Evolutionary conservation across 2,797 vertebrate species (phyloP).

Genomic region (Melanotaenia nigrans): DNA sequence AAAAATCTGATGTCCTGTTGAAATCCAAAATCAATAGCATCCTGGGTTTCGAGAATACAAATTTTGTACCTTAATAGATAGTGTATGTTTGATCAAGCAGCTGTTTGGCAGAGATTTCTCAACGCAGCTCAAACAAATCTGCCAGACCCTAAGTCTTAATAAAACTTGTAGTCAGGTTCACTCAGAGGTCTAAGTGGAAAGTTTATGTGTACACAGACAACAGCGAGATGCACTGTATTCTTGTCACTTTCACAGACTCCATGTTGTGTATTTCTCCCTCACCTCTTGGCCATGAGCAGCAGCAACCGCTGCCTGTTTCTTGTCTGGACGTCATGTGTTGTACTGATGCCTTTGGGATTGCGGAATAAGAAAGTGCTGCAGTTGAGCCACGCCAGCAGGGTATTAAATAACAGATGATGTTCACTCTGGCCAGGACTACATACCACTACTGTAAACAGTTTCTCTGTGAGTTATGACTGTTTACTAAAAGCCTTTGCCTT

Average conservation of each 20-base stretch:
- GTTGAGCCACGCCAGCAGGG: slow-evolving; percentile 58
- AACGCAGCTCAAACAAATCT: slow-evolving; percentile 48
- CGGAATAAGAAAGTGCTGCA: slow-evolving; percentile 65
- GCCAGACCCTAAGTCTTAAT: slow-evolving; percentile 56
- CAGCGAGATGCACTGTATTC: slow-evolving; percentile 65
- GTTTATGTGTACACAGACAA: slow-evolving; percentile 67
- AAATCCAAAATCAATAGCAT: slow-evolving; percentile 60
- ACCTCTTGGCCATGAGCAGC: slow-evolving; percentile 59
- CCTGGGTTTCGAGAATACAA: slow-evolving; percentile 59
- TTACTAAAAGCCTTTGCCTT: slow-evolving; percentile 80
- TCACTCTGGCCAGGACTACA: slow-evolving; percentile 75
- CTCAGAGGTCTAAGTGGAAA: slow-evolving; percentile 76
- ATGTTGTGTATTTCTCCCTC: slow-evolving; percentile 56
- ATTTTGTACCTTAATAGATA: slow-evolving; percentile 54
- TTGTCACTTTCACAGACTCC: slow-evolving; percentile 67
- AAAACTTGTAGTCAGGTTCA: slow-evolving; percentile 71
- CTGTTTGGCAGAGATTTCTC: slow-evolving; percentile 58
- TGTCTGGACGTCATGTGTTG: slow-evolving; percentile 63
- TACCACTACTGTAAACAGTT: slow-evolving; percentile 79
- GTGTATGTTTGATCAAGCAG: slow-evolving; percentile 54
- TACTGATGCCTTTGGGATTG: slow-evolving; percentile 60
- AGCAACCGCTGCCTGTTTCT: slow-evolving; percentile 71
- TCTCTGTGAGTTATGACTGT: slow-evolving; percentile 76
- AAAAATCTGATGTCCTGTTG: slow-evolving; percentile 52
- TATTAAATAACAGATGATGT: slow-evolving; percentile 81